Base-by-base conservation (phyloP, 2,797 vertebrate genomes). In the Pipistrellus nathusii region DNA sequence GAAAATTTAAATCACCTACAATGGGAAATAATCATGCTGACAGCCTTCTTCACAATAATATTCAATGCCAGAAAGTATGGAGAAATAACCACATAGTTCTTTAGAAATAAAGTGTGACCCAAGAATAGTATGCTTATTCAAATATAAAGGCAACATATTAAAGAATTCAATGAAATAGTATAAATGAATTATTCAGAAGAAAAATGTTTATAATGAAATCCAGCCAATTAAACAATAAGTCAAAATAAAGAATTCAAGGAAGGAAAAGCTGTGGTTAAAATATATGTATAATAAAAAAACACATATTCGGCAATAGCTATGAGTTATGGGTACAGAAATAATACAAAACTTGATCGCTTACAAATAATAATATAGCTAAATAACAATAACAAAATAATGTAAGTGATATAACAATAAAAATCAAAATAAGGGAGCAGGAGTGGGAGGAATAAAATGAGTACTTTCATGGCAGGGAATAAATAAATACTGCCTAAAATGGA, bases 171-270 rank as follows among this genome's bases (percentile, higher is more conserved):
- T 78, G 75, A 92, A 92, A 92, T 15, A 46, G 62, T 64, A 53
- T 25, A 66, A 69, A 18, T 55, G 32, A 88, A 35, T 55, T 72
- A 68, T 78, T 90, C 46, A 94, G 72, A 90, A 96, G 30, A 83
- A 69, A 85, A 83, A 23, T 83, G 48, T 96, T 93, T 92, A 68
- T 76, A 87, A 57, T 68, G 32, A 94, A 92, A 95, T 73, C 20
- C 71, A 93, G 51, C 48, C 92, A 95, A 72, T 90, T 90, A 95
- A 89, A 92, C 21, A 85, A 84, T 83, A 76, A 94, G 92, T 75
- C 30, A 18, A 95, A 94, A 87, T 73, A 84, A 93, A 87, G 72
- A 87, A 92, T 21, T 84, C 55, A 76, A 82, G 62, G 66, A 86
- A 76, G 25, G 32, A 94, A 38, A 84, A 88, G 55, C 30, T 51